These are phyloP conservation scores for Paradisaea rubra DNA, from an alignment of 2,113 vertebrate genomes.

Conservation along the genomic window DNA sequence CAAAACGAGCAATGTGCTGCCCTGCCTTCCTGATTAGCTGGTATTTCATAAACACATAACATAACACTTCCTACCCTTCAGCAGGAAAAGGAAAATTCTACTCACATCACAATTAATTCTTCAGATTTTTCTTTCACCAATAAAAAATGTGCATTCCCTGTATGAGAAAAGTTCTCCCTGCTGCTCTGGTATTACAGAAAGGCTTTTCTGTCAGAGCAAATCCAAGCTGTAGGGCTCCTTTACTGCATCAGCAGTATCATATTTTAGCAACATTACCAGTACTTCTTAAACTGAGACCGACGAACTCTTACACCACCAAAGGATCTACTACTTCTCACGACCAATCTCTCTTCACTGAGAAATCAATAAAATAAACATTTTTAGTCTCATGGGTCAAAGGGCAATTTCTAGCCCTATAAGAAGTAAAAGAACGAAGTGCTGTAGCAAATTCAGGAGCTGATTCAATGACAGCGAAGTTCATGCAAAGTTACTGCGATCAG, in stretches of 20 bases:
- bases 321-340: neutral
- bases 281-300: neutral
- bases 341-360: neutral
- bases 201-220: neutral
- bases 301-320: rapidly evolving
- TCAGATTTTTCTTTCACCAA: neutral
- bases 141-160: neutral
- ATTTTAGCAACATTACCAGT: neutral
- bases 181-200: neutral
- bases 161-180: neutral
- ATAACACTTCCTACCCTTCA: neutral
- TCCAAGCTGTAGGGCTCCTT: neutral
- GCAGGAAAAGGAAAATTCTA: neutral
- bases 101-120: neutral
- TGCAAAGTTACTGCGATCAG: neutral
- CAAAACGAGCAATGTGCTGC: neutral
- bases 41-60: neutral
- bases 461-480: neutral
- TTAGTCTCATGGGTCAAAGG: neutral
- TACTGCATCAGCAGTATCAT: neutral
- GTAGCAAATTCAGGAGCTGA: neutral
- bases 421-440: neutral
- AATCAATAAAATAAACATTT: neutral
- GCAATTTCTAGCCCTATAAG: neutral
- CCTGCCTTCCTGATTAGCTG: neutral